Evolutionary conservation across 2,113 vertebrate genomes (phyloP), one percentile per base, ranked within the genome.

Genomic region (Zosterops hypoxanthus): DNA sequence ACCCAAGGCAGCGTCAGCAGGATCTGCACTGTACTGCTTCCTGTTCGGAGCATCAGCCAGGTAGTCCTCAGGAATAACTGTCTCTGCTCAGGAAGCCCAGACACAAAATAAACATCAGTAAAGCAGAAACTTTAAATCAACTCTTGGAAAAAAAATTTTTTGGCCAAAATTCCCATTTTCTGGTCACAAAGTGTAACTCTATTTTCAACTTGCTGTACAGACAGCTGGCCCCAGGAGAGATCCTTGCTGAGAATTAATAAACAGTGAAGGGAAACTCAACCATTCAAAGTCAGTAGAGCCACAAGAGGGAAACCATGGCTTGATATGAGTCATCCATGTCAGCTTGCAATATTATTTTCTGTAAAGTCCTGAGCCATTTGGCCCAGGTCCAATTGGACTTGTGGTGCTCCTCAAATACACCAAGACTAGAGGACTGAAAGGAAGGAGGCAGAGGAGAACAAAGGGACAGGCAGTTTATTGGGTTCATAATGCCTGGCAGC

Each of bases 41-140:
- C 98, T 97, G 92, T 96, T 98, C 1, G 91, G 86, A 6, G 98
- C 94, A 28, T 98, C 98, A 28, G 85, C 97, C 79, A 98, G 92
- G 94, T 98, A 98, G 92, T 99, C 98, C 86, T 98, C 99, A 12
- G 98, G 97, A 96, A 98, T 83, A 11, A 97, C 96, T 1, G 98
- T 98, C 96, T 98, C 98, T 97, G 98, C 97, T 98, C 89, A 78
- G 81, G 61, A 96, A 89, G 39, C 33, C 53, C 94, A 59, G 57
- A 55, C 61, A 91, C 68, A 95, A 87, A 94, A 81, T 22, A 88
- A 53, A 90, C 39, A 44, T 93, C 77, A 96, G 70, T 79, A 66
- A 85, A 85, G 52, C 22, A 79, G 39, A 71, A 59, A 4, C 4
- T 21, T 77, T 44, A 11, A 82, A 84, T 65, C 75, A 52, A 87